Evolutionary conservation across 2,797 vertebrate species (phyloP), one percentile per base, ranked within the genome.

Genomic region (Arrhamphus sclerolepis): DNA sequence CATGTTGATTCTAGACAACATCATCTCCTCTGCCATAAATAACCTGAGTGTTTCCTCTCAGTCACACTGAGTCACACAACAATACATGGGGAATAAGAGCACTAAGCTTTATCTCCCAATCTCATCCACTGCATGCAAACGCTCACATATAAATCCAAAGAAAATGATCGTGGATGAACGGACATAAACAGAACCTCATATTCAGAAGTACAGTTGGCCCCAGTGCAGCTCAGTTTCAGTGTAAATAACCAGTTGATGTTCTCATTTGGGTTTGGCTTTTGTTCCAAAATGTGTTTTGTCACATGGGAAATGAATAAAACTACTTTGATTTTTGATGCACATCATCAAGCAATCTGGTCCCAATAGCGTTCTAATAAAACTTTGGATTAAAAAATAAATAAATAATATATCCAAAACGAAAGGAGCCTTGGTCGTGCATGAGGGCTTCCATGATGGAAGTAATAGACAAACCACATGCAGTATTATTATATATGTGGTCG

Each of bases 1-100:
- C 71, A 79, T 92, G 91, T 92, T 92, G 91, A 90, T 91, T 90
- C 86, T 80, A 86, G 83, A 87, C 82, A 71, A 66, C 80, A 77
- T 85, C 81, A 82, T 88, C 83, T 78, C 73, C 81, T 84, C 66
- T 20, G 46, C 84, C 80, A 84, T 87, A 87, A 87, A 89, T 90
- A 90, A 90, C 80, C 70, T 57, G 67, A 81, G 81, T 85, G 78
- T 84, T 90, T 81, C 85, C 73, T 76, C 66, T 76, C 75, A 87
- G 78, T 84, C 77, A 66, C 70, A 82, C 77, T 76, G 77, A 87
- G 78, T 84, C 77, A 66, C 70, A 82, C 77, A 84, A 84, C 81
- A 85, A 90, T 75, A 80, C 71, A 85, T 66, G 81, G 69, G 80
- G 51, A 69, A 83, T 64, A 75, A 78, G 77, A 82, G 82, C 80